Evolutionary conservation across 2,797 vertebrate genomes (phyloP).

Genomic region (Gymnopithys bicolor): DNA sequence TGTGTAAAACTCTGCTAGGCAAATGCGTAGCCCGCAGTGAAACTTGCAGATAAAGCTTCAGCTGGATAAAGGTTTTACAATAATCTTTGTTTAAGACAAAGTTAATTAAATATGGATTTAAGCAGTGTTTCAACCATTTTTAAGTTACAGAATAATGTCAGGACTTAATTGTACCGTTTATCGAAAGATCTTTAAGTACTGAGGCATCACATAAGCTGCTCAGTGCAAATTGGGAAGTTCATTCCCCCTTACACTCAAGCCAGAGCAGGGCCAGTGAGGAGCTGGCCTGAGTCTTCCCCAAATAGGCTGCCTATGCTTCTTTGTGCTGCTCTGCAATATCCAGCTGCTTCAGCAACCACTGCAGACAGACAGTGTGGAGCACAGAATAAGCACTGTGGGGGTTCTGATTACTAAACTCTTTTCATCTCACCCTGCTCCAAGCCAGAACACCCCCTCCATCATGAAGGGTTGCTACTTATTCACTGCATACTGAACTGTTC

Average conservation of each 20-base stretch:
- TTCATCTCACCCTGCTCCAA: background rate
- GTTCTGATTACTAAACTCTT: background rate
- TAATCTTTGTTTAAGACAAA: slow-evolving; percentile 42
- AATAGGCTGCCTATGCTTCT: background rate
- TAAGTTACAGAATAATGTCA: background rate
- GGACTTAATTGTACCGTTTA: slow-evolving; percentile 5
- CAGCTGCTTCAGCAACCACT: background rate
- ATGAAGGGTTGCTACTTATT: background rate
- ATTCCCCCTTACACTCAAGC: rapidly evolving
- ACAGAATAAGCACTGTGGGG: rapidly evolving
- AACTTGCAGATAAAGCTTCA: background rate
- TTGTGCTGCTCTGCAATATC: rapidly evolving
- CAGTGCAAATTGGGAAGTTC: rapidly evolving
- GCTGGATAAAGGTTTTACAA: background rate
- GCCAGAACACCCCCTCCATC: background rate
- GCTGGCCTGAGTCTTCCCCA: background rate
- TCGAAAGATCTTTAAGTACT: background rate
- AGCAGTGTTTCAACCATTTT: background rate
- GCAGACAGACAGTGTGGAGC: background rate
- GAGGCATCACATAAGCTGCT: background rate
- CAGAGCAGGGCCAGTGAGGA: background rate
- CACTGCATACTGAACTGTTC: background rate
- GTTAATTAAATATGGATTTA: background rate
- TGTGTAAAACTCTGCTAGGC: background rate
- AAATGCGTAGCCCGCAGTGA: background rate